Conservation (phyloP, 2,888 invertebrate genomes). For the Drosophila dives region DNA sequence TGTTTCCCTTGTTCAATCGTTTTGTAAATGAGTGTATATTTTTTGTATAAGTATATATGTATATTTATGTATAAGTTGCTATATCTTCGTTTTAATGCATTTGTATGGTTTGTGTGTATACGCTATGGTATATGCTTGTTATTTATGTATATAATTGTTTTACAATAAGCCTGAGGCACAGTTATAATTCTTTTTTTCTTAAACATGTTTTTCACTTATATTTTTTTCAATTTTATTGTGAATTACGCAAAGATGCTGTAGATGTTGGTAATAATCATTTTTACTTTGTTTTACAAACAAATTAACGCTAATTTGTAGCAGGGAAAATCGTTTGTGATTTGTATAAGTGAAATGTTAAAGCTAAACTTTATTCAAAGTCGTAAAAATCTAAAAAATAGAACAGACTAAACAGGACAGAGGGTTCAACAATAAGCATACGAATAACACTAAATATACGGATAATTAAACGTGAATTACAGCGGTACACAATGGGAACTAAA, state of each 20-base stretch:
- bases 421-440: slow-evolving; percentile 20
- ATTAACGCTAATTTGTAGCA: slow-evolving; percentile 46
- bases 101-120: slow-evolving; percentile 50
- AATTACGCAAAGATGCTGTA: slow-evolving; percentile 29
- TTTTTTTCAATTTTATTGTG: slow-evolving; percentile 28
- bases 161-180: slow-evolving; percentile 84
- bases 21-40: slow-evolving; percentile 78
- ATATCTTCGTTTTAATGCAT: slow-evolving; percentile 34
- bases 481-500: slow-evolving; percentile 27
- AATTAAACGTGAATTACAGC: slow-evolving; percentile 32
- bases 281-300: slow-evolving; percentile 77
- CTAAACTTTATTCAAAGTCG: slow-evolving; percentile 49
- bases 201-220: slow-evolving; percentile 29
- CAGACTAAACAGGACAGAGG: slow-evolving; percentile 20
- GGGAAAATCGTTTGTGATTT: slow-evolving; percentile 11
- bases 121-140: slow-evolving; percentile 38
- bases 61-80: slow-evolving; percentile 56
- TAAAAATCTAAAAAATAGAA: slow-evolving; percentile 36
- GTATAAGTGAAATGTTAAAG: slow-evolving; percentile 46
- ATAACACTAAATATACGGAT: slow-evolving; percentile 46
- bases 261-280: slow-evolving; percentile 32
- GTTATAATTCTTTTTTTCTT: slow-evolving; percentile 44
- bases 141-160: slow-evolving; percentile 72
- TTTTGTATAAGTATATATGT: slow-evolving; percentile 59
- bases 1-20: slow-evolving; percentile 58